Evolutionary conservation across 2,797 vertebrate species (phyloP), one percentile per base, ranked within the genome.

Genomic region (Gephyroberyx darwinii): DNA sequence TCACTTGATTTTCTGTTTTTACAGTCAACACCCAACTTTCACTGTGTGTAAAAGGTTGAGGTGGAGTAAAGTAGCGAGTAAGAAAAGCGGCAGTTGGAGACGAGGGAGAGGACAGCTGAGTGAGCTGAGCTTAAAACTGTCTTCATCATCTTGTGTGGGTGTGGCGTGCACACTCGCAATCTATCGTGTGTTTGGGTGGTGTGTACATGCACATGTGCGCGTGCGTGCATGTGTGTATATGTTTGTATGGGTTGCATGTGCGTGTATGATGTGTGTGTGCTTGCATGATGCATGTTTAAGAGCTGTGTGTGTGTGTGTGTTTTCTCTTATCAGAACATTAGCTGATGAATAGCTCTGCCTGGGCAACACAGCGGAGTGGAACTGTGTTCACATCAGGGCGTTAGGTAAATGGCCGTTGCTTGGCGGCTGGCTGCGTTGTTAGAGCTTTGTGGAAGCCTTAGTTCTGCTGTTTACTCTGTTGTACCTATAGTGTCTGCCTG

Each of bases 321-420:
- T 65, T 65, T 74, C 8, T 70, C 82, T 89, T 90, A 90, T 90
- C 89, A 85, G 82, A 81, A 74, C 77, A 88, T 85, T 81, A 84
- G 70, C 71, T 79, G 80, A 86, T 88, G 65, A 89, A 86, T 77
- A 76, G 80, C 68, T 86, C 70, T 59, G 71, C 73, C 86, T 64
- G 75, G 79, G 81, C 75, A 88, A 74, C 86, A 77, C 83, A 71
- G 72, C n/a, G 16, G 76, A 50, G 83, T 74, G 68, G 70, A 78
- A 31, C 74, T 61, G 76, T 41, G 56, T 74, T 86, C 83, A 63
- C 50, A 61, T n/a, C 30, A 4, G 6, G 54, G 75, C 19, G 26
- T 67, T 84, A 77, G 82, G 80, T 84, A 83, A 88, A 85, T 73
- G 82, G 17, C 33, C 2, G 83, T 84, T 88, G 80, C 84, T 85